phyloP scores from a whole-genome alignment of 1,140 invertebrate genomes.

The Halyomorpha halys region DNA sequence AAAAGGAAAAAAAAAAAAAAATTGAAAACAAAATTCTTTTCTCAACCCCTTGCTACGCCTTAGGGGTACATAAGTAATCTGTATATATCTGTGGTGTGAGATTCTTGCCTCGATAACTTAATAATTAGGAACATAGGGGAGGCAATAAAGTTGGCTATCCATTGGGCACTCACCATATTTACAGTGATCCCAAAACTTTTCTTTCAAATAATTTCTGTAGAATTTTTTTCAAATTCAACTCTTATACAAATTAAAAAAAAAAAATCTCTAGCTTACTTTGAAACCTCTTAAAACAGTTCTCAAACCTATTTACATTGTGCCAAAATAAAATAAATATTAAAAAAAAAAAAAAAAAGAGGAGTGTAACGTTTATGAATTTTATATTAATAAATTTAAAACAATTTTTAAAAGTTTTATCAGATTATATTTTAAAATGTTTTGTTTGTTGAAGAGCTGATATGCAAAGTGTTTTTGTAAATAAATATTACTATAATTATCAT shows the following conservation, averaged over 20 bases:
- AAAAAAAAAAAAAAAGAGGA: constrained; percentile 11
- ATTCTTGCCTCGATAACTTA: constrained; percentile 1
- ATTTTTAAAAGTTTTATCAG: constrained; percentile 8
- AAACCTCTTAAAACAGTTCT: constrained; percentile 1
- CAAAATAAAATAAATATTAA: constrained; percentile 6
- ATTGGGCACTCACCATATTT: neutral
- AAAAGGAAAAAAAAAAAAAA: neutral
- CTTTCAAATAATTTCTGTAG: neutral
- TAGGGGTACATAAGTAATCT: neutral
- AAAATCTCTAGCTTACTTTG: neutral
- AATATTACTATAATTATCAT: constrained; percentile 13
- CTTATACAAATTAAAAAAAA: no score
- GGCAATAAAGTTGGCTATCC: neutral
- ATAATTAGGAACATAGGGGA: constrained; percentile 4
- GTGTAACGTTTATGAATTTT: constrained; percentile 14
- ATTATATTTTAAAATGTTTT: constrained; percentile 7
- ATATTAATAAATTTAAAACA: constrained; percentile 3
- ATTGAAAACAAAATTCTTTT: neutral
- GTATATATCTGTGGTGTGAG: neutral
- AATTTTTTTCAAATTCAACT: neutral
- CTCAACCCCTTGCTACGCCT: neutral
- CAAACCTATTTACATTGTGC: constrained; percentile 2
- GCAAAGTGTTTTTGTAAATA: constrained; percentile 9
- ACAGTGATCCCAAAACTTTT: neutral
- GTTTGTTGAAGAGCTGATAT: neutral